Percentiles rank a stretch among this genome's conserved stretches.
These are phyloP conservation scores for Rhodinocichla rosea DNA, from an alignment of 2,113 vertebrate species.

Conservation along the genomic window DNA sequence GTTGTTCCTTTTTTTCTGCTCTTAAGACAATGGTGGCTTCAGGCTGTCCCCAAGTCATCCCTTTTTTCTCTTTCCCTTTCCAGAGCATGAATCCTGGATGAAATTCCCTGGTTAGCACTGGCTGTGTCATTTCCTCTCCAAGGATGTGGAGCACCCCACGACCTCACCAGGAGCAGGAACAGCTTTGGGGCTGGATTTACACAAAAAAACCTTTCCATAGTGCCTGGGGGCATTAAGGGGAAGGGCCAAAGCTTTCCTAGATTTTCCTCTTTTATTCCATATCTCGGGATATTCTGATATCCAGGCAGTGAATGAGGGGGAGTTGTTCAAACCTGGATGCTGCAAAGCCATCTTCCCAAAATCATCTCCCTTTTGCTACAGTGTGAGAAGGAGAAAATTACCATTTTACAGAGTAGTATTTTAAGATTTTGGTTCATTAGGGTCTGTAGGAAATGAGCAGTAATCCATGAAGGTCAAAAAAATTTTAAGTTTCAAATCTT, in stretches of 20 bases:
- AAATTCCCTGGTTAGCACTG: neutral
- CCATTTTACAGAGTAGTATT: neutral
- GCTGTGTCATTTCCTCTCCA: neutral
- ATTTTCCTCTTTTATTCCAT: neutral
- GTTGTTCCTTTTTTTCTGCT: neutral
- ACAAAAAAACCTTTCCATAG: neutral
- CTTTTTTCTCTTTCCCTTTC: neutral
- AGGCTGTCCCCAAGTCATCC: neutral
- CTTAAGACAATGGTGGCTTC: fast-evolving
- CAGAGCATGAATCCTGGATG: neutral
- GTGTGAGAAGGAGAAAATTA: neutral
- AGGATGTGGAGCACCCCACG: neutral
- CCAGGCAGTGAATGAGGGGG: neutral
- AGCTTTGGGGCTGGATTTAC: neutral
- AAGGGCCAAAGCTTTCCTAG: neutral
- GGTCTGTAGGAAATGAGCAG: neutral
- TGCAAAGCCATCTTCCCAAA: neutral
- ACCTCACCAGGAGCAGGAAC: conserved; percentile 6
- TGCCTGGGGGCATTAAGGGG: neutral
- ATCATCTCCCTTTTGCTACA: neutral
- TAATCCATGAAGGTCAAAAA: neutral
- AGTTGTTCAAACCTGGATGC: fast-evolving
- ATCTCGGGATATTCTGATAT: neutral
- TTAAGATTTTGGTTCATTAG: neutral
- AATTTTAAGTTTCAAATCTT: neutral